Percentiles rank a stretch among this genome's conserved stretches.
These are phyloP conservation scores for Thymelicus sylvestris DNA, from an alignment of 2,888 invertebrate species.

Conservation along the genomic window DNA sequence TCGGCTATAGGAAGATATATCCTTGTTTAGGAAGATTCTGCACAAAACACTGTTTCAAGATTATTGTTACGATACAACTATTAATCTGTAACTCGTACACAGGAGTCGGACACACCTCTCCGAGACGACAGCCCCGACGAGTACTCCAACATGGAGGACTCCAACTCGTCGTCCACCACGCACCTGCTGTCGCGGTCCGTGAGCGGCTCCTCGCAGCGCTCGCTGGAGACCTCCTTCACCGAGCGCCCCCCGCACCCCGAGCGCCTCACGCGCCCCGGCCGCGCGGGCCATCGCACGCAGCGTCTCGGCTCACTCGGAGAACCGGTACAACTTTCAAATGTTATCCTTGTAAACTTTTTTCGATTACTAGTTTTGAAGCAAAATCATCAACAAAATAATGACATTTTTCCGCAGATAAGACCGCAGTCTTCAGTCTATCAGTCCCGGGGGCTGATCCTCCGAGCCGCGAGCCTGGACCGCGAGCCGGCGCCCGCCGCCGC, in stretches of 20 bases:
- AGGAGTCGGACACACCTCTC: constrained; percentile 77
- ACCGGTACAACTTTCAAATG: constrained; percentile 51
- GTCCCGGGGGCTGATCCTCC: constrained; percentile 74
- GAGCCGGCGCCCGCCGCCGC: constrained; percentile 60
- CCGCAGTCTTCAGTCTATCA: constrained; percentile 62
- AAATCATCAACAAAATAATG: not conserved
- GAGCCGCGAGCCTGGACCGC: constrained; percentile 79
- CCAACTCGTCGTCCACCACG: constrained; percentile 73
- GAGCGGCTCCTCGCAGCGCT: constrained; percentile 66
- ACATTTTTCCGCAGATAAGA: constrained; percentile 52
- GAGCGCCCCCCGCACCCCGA: constrained; percentile 58
- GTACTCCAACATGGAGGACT: constrained; percentile 72
- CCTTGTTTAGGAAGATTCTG: no score
- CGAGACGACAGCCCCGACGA: constrained; percentile 77
- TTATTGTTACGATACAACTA: not conserved
- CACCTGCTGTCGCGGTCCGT: constrained; percentile 73
- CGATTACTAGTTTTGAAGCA: constrained; percentile 5
- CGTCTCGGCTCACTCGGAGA: constrained; percentile 69
- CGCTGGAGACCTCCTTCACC: constrained; percentile 72
- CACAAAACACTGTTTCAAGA: no score
- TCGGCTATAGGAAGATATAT: no score
- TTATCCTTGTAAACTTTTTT: no score
- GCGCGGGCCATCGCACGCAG: constrained; percentile 48
- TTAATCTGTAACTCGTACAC: constrained; percentile 4
- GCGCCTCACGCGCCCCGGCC: constrained; percentile 50